Conservation (phyloP, 2,113 vertebrate species). For the Elgaria multicarinata region DNA sequence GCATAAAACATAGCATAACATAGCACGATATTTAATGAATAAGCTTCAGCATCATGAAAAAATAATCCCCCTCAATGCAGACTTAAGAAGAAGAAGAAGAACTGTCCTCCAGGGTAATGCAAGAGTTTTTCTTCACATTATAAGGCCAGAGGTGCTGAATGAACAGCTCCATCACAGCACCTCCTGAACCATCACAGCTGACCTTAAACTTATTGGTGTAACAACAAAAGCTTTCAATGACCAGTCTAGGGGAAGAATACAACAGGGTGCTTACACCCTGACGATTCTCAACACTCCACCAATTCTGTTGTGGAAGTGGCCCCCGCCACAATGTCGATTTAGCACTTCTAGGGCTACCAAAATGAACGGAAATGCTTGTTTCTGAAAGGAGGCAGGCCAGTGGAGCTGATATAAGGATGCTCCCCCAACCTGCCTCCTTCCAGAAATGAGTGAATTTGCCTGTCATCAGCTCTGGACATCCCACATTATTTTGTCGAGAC, state of each 20-base stretch:
- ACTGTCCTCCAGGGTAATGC: not conserved
- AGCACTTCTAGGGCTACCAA: no score
- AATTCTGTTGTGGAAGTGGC: no score
- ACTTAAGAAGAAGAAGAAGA: not conserved
- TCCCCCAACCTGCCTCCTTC: no score
- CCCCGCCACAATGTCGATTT: no score
- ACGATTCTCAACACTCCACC: no score
- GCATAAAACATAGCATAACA: not conserved
- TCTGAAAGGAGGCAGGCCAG: no score
- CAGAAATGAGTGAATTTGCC: not conserved
- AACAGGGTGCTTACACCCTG: no score
- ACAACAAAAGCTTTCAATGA: not conserved
- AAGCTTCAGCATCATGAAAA: constrained; percentile 1
- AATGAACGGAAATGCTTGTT: no score
- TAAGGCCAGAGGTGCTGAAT: not conserved
- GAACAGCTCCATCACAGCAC: rapidly evolving
- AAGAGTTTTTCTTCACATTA: not conserved
- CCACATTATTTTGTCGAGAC: not conserved
- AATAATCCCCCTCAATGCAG: not conserved
- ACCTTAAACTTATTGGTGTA: no score
- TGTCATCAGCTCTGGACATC: not conserved
- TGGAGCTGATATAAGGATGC: no score
- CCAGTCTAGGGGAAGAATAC: not conserved
- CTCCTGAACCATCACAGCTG: no score
- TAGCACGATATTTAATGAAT: not conserved